phyloP scores from a whole-genome alignment of 2,797 vertebrate genomes.

The Enteromius fasciolatus region DNA sequence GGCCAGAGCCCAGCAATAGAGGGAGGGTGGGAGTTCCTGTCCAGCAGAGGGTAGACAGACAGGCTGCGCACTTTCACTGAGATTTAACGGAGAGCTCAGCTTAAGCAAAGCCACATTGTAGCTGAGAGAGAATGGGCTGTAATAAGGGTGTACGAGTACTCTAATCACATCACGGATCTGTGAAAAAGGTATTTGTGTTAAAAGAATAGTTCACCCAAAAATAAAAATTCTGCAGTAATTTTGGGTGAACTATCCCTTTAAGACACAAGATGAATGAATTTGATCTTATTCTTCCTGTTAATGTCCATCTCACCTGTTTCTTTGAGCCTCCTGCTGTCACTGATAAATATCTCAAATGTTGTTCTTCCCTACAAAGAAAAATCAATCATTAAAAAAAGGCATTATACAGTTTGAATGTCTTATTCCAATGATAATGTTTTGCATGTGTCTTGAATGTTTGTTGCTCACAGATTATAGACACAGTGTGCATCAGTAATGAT shows the following conservation, averaged over 20 bases:
- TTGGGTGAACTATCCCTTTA: neutral
- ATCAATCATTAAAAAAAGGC: neutral
- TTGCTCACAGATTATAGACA: conserved; percentile 63
- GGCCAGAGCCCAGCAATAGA: conserved; percentile 57
- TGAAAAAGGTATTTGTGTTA: conserved; percentile 39
- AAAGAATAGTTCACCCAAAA: neutral
- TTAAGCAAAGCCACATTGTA: conserved; percentile 64
- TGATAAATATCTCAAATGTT: neutral
- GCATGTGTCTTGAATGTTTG: neutral
- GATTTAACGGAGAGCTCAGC: conserved; percentile 51
- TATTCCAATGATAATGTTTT: neutral
- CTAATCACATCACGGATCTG: conserved; percentile 61
- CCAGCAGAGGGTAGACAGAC: conserved; percentile 57
- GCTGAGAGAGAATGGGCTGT: conserved; percentile 63
- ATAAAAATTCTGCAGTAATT: neutral
- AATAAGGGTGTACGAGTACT: conserved; percentile 64
- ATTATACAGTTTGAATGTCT: neutral
- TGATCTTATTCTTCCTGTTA: neutral
- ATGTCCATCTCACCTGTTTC: conserved; percentile 11
- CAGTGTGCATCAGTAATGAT: conserved; percentile 64
- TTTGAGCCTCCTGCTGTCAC: neutral
- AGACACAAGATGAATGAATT: neutral
- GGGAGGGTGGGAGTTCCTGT: conserved; percentile 55
- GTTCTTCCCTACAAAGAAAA: conserved; percentile 20
- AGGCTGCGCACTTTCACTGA: conserved; percentile 53